Conservation (phyloP, 2,888 invertebrate genomes). For the Spodoptera picta region DNA sequence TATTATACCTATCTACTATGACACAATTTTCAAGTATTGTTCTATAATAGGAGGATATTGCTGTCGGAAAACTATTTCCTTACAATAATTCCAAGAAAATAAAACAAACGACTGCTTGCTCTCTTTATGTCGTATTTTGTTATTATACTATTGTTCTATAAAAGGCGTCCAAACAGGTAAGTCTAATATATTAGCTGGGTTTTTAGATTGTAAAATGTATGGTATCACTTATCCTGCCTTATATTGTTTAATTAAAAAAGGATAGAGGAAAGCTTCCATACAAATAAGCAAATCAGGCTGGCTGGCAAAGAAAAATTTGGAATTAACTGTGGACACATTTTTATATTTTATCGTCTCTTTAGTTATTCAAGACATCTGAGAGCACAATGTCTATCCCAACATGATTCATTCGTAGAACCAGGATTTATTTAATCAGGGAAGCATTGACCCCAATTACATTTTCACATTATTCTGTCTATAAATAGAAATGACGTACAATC, state of each 20-base stretch:
- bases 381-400: no score
- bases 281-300: no score
- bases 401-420: no score
- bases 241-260: no score
- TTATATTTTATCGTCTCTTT: no score
- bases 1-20: no score
- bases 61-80: not conserved
- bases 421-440: not conserved
- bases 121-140: not conserved
- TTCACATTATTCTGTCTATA: conserved; percentile 31
- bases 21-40: not conserved
- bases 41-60: no score
- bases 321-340: no score
- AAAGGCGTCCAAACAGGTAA: conserved; percentile 9
- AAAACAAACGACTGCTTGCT: conserved; percentile 13
- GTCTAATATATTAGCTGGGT: conserved; percentile 5
- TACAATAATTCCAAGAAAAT: conserved; percentile 17
- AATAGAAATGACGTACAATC: conserved; percentile 57
- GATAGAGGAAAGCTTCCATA: no score
- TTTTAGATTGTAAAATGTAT: conserved; percentile 9
- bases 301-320: no score
- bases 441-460: conserved; percentile 4
- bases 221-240: not conserved
- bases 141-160: conserved; percentile 33
- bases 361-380: no score